These are phyloP conservation scores for Corythornis cristatus DNA, from an alignment of 2,113 vertebrate species.

Conservation along the genomic window DNA sequence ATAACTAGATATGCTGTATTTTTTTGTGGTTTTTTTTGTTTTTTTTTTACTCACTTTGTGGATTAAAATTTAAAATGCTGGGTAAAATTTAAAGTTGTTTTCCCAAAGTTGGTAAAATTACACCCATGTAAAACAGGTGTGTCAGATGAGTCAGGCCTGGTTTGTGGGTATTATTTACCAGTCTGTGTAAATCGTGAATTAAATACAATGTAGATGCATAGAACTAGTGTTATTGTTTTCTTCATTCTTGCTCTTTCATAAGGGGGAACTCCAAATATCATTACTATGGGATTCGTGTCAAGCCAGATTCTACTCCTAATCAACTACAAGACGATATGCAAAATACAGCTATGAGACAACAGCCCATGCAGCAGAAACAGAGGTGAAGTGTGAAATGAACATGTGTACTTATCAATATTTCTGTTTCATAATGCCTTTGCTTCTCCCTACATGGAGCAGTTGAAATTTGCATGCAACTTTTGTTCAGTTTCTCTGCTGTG, in stretches of 20 bases:
- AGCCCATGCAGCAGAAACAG: constrained; percentile 87
- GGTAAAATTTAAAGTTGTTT: not conserved
- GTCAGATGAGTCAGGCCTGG: not conserved
- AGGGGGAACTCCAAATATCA: constrained; percentile 87
- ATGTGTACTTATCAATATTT: not conserved
- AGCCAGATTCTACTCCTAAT: constrained; percentile 87
- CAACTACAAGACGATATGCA: constrained; percentile 87
- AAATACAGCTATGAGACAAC: constrained; percentile 87
- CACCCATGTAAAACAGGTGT: not conserved
- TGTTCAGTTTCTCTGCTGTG: not conserved
- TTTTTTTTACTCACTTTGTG: not conserved
- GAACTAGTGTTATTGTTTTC: not conserved
- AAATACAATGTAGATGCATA: not conserved
- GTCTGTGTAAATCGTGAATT: not conserved
- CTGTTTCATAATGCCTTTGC: not conserved
- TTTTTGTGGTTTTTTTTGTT: constrained; percentile 11
- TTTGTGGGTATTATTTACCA: not conserved
- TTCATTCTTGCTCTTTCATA: constrained; percentile 41
- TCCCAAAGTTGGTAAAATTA: not conserved
- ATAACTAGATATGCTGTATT: not conserved
- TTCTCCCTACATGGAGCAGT: not conserved
- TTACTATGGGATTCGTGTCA: constrained; percentile 87
- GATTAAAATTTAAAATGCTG: not conserved
- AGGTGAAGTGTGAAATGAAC: constrained; percentile 66
- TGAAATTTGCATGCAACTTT: not conserved